A percentile compares a stretch with the other conserved stretches of the same genome.
Conservation (phyloP, 2,797 vertebrate species). For the Aselliscus stoliczkanus region DNA sequence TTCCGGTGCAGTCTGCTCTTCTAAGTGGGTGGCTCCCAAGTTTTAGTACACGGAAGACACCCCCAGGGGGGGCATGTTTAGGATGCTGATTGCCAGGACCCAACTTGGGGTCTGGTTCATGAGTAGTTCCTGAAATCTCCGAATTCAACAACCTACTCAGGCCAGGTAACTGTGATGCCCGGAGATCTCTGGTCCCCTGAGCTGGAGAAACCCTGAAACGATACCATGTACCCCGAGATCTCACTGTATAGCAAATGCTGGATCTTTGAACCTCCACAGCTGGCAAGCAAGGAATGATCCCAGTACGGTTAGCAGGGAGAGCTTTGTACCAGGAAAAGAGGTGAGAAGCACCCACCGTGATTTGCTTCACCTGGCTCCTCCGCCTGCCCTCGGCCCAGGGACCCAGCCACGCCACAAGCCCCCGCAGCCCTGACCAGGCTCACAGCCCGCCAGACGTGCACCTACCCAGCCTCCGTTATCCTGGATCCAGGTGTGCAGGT, state of each 20-base stretch:
- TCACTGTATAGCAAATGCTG: neutral
- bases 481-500: conserved; percentile 96
- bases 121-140: neutral
- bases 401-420: neutral
- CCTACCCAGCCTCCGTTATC: conserved; percentile 99
- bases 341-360: neutral
- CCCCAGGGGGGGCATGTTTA: neutral
- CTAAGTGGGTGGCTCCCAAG: neutral
- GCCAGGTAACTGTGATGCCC: neutral
- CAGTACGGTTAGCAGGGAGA: neutral
- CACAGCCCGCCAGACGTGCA: conserved; percentile 55
- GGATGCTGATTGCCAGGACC: neutral
- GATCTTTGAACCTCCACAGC: neutral
- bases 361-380: neutral
- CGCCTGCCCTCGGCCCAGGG: neutral
- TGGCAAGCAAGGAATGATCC: neutral
- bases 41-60: neutral
- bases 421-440: neutral
- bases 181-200: neutral
- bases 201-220: neutral
- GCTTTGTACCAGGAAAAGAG: neutral
- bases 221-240: neutral
- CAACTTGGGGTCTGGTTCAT: neutral
- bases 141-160: neutral
- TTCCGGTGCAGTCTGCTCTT: neutral